These are phyloP conservation scores for Macrotis lagotis DNA, from an alignment of 2,113 vertebrate genomes.

Conservation along the genomic window DNA sequence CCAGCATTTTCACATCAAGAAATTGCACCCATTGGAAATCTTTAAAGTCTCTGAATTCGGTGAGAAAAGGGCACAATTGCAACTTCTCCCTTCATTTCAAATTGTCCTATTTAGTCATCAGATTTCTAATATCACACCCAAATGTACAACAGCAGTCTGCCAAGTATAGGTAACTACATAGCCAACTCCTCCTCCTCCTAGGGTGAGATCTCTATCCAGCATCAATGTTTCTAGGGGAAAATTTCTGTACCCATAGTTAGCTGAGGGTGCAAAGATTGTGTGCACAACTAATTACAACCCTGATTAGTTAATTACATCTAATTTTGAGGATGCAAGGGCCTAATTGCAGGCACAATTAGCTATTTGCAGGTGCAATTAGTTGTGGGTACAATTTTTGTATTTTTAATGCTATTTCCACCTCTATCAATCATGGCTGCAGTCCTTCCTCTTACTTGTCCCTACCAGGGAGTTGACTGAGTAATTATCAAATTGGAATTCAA, in stretches of 20 bases:
- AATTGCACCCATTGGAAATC: neutral
- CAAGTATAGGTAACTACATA: neutral
- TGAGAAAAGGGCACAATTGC: conserved; percentile 8
- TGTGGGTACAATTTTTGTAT: neutral
- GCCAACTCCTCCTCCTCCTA: neutral
- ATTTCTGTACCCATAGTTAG: neutral
- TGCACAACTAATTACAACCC: neutral
- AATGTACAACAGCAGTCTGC: neutral
- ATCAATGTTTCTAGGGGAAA: neutral
- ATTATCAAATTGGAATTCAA: neutral
- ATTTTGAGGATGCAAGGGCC: neutral
- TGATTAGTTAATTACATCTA: neutral
- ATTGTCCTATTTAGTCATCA: neutral
- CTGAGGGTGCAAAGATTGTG: neutral
- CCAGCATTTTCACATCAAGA: neutral
- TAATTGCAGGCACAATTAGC: neutral
- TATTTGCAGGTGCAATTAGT: neutral
- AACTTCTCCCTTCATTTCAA: neutral
- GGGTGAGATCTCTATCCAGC: neutral
- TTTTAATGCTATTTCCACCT: neutral
- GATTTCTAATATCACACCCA: neutral
- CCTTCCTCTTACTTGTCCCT: neutral
- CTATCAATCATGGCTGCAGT: neutral
- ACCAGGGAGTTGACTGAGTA: neutral
- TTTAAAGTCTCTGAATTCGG: neutral